Percentiles rank a stretch among this genome's conserved stretches.
Conservation (phyloP, 2,888 invertebrate genomes). For the Cryptops parisi region DNA sequence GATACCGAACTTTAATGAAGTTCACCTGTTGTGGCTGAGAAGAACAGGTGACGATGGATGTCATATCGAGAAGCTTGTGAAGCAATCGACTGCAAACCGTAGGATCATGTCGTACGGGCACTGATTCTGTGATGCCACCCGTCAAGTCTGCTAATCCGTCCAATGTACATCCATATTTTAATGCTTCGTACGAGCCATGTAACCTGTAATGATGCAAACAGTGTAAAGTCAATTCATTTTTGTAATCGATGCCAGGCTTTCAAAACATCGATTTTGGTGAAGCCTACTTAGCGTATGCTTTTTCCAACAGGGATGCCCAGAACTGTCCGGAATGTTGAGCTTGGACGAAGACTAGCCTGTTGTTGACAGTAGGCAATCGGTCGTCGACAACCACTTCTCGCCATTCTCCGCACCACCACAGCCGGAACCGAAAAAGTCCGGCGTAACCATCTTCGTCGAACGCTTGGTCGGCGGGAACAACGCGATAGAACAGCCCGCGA, state of each 20-base stretch:
- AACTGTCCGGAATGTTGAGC: conserved; percentile 63
- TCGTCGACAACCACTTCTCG: conserved; percentile 79
- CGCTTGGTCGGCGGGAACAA: conserved; percentile 79
- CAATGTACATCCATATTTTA: conserved; percentile 76
- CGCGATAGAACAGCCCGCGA: conserved; percentile 76
- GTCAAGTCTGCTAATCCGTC: conserved; percentile 79
- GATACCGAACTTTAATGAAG: too few species aligned
- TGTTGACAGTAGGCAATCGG: conserved; percentile 72
- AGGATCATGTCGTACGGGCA: conserved; percentile 53
- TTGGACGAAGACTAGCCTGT: conserved; percentile 71
- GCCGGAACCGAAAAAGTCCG: conserved; percentile 49
- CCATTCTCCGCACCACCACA: conserved; percentile 94
- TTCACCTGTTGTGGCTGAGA: conserved; percentile 37
- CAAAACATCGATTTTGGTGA: too few species aligned
- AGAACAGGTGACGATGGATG: conserved; percentile 68
- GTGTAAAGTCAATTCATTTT: too few species aligned
- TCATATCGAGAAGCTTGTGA: conserved; percentile 56
- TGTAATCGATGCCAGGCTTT: too few species aligned
- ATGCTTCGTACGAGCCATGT: conserved; percentile 82
- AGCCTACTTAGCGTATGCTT: conserved; percentile 90
- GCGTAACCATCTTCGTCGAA: conserved; percentile 41
- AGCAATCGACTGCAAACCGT: conserved; percentile 52
- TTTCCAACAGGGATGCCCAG: conserved; percentile 80
- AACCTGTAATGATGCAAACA: conserved; percentile 39
- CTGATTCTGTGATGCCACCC: conserved; percentile 73